A percentile compares a stretch with the other conserved stretches of the same genome.
Evolutionary conservation across 2,113 vertebrate species (phyloP).

Genomic region (Setophaga petechia): DNA sequence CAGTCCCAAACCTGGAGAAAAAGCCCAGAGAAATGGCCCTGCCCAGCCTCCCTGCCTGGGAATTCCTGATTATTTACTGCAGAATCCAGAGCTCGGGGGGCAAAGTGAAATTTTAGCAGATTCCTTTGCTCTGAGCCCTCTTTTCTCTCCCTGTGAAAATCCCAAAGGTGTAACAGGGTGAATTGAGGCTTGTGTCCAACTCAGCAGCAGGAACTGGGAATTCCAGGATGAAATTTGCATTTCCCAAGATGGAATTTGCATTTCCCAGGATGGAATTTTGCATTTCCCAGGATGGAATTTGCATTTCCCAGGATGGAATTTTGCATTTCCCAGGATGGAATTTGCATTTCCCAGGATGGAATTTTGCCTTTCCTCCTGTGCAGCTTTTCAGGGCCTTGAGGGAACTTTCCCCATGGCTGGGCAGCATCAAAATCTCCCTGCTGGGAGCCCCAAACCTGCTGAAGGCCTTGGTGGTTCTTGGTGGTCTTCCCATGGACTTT

Average conservation of each 20-base stretch:
- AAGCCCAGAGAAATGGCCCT: neutral
- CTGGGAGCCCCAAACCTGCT: neutral
- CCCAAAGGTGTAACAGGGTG: fast-evolving
- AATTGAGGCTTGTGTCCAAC: fast-evolving
- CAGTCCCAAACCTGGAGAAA: neutral
- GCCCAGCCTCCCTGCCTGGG: fast-evolving
- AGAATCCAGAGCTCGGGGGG: too few species aligned
- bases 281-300: too few species aligned
- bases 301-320: neutral
- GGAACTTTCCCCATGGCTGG: fast-evolving
- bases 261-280: neutral
- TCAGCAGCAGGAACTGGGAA: neutral
- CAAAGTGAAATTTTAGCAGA: neutral
- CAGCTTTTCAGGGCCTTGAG: fast-evolving
- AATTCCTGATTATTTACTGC: fast-evolving
- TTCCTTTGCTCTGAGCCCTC: neutral
- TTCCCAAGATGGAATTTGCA: neutral
- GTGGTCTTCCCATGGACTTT: neutral
- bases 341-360: fast-evolving
- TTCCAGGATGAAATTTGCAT: neutral
- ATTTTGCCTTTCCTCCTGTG: neutral
- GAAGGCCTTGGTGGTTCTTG: neutral
- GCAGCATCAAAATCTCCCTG: fast-evolving
- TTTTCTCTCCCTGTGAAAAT: too few species aligned
- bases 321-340: neutral